Conservation (phyloP, 2,113 vertebrate species). For the Elanus axillaris region DNA sequence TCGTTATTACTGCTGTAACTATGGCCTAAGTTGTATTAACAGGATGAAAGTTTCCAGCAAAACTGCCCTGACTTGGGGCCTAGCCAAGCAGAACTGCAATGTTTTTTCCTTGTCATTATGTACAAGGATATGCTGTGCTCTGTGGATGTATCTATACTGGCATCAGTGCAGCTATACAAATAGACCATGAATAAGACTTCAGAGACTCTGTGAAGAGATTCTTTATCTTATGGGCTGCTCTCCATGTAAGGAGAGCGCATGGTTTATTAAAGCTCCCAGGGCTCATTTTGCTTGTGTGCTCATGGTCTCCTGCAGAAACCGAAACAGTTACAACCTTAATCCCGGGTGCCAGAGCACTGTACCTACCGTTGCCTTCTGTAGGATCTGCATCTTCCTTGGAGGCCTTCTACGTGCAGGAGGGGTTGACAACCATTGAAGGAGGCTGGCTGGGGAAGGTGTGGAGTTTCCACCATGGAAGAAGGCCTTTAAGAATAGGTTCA, state of each 20-base stretch:
- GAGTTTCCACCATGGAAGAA: accelerated
- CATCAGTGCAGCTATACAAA: neutral
- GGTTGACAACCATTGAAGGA: neutral
- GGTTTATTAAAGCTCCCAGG: neutral
- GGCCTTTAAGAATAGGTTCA: neutral
- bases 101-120: neutral
- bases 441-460: neutral
- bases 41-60: neutral
- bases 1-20: neutral
- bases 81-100: neutral
- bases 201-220: neutral
- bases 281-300: constrained; percentile 4
- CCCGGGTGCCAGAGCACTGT: neutral
- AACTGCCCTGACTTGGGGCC: neutral
- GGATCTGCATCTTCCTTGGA: neutral
- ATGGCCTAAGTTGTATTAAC: neutral
- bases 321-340: neutral
- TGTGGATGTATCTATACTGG: neutral
- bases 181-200: neutral
- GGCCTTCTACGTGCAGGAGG: neutral
- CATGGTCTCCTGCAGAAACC: neutral
- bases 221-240: constrained; percentile 45
- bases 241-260: accelerated
- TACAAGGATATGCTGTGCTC: neutral
- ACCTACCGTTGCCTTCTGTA: accelerated